A percentile compares a stretch with the other conserved stretches of the same genome.
phyloP scores from a whole-genome alignment of 2,113 vertebrate species.

The Machaerirhynchus nigripectus region DNA sequence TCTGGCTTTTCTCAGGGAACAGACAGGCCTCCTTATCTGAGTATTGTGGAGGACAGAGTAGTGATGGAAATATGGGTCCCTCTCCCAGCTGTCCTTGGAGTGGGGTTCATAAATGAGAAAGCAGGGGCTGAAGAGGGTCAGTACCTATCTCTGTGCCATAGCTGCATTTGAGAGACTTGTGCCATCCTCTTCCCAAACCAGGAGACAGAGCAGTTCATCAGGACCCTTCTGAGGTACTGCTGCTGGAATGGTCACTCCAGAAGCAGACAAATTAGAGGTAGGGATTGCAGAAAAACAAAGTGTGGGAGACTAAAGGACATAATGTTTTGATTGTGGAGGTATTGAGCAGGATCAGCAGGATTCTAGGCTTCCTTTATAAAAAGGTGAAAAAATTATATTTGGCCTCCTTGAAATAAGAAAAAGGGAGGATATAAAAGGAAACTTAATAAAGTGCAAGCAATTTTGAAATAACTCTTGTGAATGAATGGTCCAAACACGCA shows the following conservation, averaged over 20 bases:
- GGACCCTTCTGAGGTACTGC: background rate
- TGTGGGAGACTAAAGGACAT: background rate
- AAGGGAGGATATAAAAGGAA: background rate
- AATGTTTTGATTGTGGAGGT: background rate
- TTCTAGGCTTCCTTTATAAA: background rate
- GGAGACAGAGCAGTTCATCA: background rate
- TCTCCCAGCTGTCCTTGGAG: background rate
- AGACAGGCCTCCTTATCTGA: background rate
- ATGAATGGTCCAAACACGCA: background rate
- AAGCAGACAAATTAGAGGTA: background rate
- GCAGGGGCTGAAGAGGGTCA: background rate
- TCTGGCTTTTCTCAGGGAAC: background rate
- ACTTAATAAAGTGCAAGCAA: background rate
- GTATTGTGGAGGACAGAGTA: fast-evolving
- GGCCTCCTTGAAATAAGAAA: background rate
- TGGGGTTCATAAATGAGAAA: background rate
- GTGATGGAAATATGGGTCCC: background rate
- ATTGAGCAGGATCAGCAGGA: background rate
- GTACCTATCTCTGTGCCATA: background rate
- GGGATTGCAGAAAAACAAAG: background rate
- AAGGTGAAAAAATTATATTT: conserved; percentile 8
- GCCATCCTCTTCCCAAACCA: background rate
- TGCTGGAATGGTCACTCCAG: background rate
- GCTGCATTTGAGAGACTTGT: background rate
- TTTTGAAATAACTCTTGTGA: background rate